Base-by-base conservation (phyloP, 2,113 vertebrate species). In the Amblyopsis rosae region DNA sequence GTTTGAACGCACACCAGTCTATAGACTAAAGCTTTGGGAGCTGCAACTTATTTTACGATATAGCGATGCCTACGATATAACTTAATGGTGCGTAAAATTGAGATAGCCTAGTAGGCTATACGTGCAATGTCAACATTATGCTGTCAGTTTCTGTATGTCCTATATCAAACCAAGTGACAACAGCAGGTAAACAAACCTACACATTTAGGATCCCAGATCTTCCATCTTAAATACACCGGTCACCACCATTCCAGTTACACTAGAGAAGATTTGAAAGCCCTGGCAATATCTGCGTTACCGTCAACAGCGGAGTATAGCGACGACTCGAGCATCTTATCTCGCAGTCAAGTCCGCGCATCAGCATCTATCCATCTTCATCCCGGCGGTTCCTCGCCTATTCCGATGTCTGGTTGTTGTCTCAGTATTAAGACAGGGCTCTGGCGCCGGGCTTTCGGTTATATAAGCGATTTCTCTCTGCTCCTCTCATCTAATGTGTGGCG, bases 1-100 rank as follows among this genome's bases (percentile, higher is more conserved):
- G 90, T 91, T 91, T 90, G 88, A 77, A 73, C 82, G 71, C 62
- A 65, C 73, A 80, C 48, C 71, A 72, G 69, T 57, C 56, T 53
- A 47, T 55, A 16, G 15, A 11, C 13, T 55, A 70, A 70, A 32
- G 10, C 66, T 54, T 82, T 76, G 72, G 59, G 51, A 75, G 77
- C 66, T 61, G 51, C 61, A 69, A 87, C 88, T 68, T 89, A n/a
- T 51, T 6, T 75, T 15, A 83, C 80, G 73, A 84, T 66, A 59
- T 45, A 2, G 4, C 9, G 13, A 59, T 49, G 69, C 45, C 62
- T 17, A 17, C 45, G 12, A 49, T 67, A 78, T 9, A 11, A 74
- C 48, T 55, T 62, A 5, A 13, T 13, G 8, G 10, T n/a, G 15
- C 45, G 11, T 19, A 9, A 17, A 16, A 35, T 12, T 3, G 17